Evolutionary conservation across 2,888 invertebrate genomes (phyloP).

Genomic region (Dilophus febrilis): DNA sequence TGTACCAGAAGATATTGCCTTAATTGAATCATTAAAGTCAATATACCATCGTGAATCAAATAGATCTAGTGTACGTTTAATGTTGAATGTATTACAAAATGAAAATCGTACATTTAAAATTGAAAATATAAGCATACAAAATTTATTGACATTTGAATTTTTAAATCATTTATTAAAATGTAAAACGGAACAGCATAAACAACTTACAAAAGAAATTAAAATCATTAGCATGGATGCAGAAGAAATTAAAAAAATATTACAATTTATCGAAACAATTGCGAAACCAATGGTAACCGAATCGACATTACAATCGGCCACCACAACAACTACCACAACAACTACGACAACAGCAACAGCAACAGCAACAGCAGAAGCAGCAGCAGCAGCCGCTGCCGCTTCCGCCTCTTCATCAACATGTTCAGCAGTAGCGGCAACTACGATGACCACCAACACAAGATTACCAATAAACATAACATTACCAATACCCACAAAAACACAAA

Average conservation of each 20-base stretch:
- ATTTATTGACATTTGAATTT: slow-evolving; percentile 69
- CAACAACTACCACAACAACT: slow-evolving; percentile 10
- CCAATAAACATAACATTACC: no score
- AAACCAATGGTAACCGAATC: not conserved
- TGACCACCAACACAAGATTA: no score
- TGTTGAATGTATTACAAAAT: slow-evolving; percentile 62
- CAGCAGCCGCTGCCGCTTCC: no score
- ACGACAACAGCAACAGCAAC: slow-evolving; percentile 3
- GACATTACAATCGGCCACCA: not conserved
- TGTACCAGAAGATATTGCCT: no score
- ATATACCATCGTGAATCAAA: no score
- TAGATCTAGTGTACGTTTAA: no score
- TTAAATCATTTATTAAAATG: slow-evolving; percentile 55
- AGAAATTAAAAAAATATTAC: slow-evolving; percentile 48
- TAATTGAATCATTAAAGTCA: slow-evolving; percentile 49
- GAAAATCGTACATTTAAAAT: slow-evolving; percentile 65
- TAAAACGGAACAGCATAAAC: slow-evolving; percentile 48
- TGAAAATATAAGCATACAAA: slow-evolving; percentile 63
- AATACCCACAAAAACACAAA: no score
- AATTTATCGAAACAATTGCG: not conserved
- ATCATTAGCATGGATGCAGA: slow-evolving; percentile 57
- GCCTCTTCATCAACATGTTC: not conserved
- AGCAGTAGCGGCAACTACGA: no score
- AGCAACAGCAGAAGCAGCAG: slow-evolving; percentile 7
- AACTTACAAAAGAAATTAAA: slow-evolving; percentile 51